phyloP scores from a whole-genome alignment of 2,113 vertebrate species.

The Crotalus viridis region DNA sequence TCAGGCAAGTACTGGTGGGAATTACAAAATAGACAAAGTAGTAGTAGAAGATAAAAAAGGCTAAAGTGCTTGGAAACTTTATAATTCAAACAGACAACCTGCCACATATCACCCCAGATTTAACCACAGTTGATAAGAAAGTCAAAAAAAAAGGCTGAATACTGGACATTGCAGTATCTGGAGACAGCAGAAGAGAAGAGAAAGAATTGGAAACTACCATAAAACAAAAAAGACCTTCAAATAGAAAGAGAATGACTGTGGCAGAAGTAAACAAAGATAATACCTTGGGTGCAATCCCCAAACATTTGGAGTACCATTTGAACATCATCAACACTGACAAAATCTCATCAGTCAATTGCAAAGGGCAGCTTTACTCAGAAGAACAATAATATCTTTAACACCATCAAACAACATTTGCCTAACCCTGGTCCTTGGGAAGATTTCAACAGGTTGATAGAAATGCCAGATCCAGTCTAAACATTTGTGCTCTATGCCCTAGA shows the following conservation, averaged over 20 bases:
- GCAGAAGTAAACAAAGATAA: not conserved
- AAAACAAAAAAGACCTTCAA: not conserved
- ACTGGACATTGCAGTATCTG: not conserved
- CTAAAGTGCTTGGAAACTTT: not conserved
- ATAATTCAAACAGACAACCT: not conserved
- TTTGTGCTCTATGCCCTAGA: not conserved
- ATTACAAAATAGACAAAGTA: not conserved
- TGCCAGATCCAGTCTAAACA: not conserved
- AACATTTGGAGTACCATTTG: not conserved
- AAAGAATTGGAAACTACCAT: not conserved
- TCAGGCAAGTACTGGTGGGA: not conserved
- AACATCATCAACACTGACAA: not conserved
- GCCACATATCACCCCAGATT: not conserved
- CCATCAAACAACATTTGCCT: not conserved
- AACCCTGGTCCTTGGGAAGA: not conserved
- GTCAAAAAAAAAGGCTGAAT: not conserved
- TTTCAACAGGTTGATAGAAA: not conserved
- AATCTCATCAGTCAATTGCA: not conserved
- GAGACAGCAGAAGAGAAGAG: not conserved
- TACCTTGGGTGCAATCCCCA: not conserved
- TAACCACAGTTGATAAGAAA: not conserved
- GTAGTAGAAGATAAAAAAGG: not conserved
- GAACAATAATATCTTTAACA: not conserved
- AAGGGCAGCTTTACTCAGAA: not conserved
- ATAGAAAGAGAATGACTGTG: not conserved